These are phyloP conservation scores for Muscidifurax raptorellus DNA, from an alignment of 1,140 invertebrate genomes.

Conservation along the genomic window DNA sequence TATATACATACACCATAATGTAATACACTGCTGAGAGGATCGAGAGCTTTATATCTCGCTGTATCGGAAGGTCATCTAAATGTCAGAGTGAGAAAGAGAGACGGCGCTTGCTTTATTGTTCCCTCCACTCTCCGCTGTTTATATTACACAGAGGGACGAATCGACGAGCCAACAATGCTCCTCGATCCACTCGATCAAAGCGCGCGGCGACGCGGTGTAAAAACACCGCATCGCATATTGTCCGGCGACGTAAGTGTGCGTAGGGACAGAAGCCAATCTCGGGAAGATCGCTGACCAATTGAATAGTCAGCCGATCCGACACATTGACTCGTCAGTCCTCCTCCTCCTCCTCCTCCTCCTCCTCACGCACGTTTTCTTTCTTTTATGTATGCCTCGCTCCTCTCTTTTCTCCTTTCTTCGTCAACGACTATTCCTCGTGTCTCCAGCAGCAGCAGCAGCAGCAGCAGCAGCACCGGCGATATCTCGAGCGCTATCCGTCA, in stretches of 20 bases:
- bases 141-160: not conserved
- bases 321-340: conserved; percentile 22
- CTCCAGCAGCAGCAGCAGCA: not conserved
- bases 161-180: not conserved
- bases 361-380: not conserved
- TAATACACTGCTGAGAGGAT: not conserved
- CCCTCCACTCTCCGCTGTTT: not conserved
- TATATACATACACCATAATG: not conserved
- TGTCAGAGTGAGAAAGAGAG: not conserved
- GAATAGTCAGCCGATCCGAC: conserved; percentile 23
- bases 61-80: conserved; percentile 27
- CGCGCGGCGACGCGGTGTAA: not conserved
- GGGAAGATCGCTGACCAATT: conserved; percentile 30
- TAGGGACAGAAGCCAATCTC: not conserved
- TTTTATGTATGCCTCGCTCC: not conserved
- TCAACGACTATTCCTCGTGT: conserved; percentile 2
- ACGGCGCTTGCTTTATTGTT: not conserved
- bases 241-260: not conserved
- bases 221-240: not conserved
- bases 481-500: conserved; percentile 44
- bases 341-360: not conserved
- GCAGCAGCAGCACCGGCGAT: not conserved
- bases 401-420: not conserved
- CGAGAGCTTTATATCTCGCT: not conserved
- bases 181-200: not conserved